These are phyloP conservation scores for Characodon lateralis DNA, from an alignment of 2,797 vertebrate genomes.

Conservation along the genomic window DNA sequence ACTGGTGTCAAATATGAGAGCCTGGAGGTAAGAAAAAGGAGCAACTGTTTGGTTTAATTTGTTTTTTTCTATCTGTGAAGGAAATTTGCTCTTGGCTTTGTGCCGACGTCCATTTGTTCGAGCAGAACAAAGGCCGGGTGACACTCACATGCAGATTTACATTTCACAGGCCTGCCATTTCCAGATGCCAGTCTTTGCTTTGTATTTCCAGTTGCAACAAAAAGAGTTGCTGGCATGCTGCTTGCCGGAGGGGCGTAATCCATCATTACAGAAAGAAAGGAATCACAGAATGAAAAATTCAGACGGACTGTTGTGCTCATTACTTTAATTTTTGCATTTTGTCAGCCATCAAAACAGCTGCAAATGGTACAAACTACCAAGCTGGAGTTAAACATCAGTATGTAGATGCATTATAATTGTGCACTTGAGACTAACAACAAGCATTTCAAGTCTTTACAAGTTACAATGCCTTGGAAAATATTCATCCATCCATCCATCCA, in stretches of 20 bases:
- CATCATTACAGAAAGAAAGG: slow-evolving; percentile 64
- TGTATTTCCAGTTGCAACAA: slow-evolving; percentile 66
- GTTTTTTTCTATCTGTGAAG: slow-evolving; percentile 35
- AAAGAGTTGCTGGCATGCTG: slow-evolving; percentile 61
- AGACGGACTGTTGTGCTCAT: slow-evolving; percentile 63
- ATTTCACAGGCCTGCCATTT: slow-evolving; percentile 69
- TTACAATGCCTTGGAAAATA: not conserved
- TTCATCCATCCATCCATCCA: too few species aligned
- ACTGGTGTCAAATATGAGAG: slow-evolving; percentile 39
- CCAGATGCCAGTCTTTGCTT: slow-evolving; percentile 65
- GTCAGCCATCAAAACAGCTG: slow-evolving; percentile 31
- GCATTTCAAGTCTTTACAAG: slow-evolving; percentile 14
- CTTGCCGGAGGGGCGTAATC: slow-evolving; percentile 68
- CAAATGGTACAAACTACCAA: slow-evolving; percentile 16
- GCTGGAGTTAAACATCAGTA: slow-evolving; percentile 18
- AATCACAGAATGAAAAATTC: slow-evolving; percentile 61
- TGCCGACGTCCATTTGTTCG: slow-evolving; percentile 62
- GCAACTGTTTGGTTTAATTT: slow-evolving; percentile 59
- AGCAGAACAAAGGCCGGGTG: slow-evolving; percentile 63
- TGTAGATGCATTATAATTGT: slow-evolving; percentile 6
- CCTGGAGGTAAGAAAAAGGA: slow-evolving; percentile 43
- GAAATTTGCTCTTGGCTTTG: slow-evolving; percentile 56
- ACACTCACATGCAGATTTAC: slow-evolving; percentile 64
- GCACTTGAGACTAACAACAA: not conserved
- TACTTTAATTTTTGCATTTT: slow-evolving; percentile 53